Conservation (phyloP, 2,113 vertebrate genomes). For the Tragelaphus buxtoni region DNA sequence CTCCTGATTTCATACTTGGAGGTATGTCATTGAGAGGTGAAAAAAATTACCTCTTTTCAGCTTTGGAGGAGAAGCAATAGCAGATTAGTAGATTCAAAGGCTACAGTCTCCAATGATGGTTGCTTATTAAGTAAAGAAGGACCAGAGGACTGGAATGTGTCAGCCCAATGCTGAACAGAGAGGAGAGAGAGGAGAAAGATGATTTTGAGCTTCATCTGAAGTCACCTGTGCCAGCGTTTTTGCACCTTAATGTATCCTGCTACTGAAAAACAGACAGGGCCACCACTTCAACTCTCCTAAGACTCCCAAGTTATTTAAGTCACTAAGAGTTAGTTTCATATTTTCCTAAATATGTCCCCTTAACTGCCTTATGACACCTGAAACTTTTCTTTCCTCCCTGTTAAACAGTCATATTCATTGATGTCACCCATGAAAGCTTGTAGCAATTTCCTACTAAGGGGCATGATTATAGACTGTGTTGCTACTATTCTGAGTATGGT, state of each 20-base stretch:
- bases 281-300: background rate
- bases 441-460: background rate
- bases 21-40: background rate
- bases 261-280: fast-evolving
- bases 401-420: background rate
- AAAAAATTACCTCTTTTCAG: background rate
- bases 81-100: background rate
- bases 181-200: background rate
- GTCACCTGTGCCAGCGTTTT: background rate
- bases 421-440: background rate
- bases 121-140: background rate
- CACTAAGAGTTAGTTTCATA: background rate
- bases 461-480: fast-evolving
- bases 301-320: background rate
- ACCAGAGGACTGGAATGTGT: background rate
- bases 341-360: background rate
- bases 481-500: background rate
- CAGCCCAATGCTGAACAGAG: background rate
- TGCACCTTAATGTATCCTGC: background rate
- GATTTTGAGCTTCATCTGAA: fast-evolving
- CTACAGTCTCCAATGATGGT: background rate
- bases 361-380: background rate
- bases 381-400: background rate
- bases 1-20: background rate
- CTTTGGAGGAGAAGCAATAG: background rate